phyloP scores from a whole-genome alignment of 2,797 vertebrate species.

The Trachurus trachurus region DNA sequence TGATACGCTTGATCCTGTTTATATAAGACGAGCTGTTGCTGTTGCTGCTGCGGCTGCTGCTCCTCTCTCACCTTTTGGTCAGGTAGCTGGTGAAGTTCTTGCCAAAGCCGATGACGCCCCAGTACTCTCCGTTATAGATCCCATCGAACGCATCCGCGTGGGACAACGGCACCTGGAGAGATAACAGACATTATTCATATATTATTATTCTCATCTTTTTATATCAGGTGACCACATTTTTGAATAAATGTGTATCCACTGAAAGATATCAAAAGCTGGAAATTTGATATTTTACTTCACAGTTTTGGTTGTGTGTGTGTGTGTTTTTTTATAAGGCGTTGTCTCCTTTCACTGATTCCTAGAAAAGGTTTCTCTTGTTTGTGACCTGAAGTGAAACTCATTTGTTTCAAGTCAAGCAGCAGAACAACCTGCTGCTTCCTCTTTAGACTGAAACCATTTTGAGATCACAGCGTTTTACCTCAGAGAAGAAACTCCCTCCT shows the following conservation, averaged over 20 bases:
- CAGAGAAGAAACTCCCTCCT: not conserved
- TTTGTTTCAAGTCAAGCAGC: not conserved
- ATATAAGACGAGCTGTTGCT: not conserved
- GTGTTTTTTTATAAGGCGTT: too few relatives aligned
- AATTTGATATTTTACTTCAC: too few relatives aligned
- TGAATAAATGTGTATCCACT: not conserved
- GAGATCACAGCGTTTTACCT: not conserved
- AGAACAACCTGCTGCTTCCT: not conserved
- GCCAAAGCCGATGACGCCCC: conserved; percentile 87
- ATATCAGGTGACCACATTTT: too few relatives aligned
- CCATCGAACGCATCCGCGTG: conserved; percentile 84
- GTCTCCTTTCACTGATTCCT: conserved; percentile 4
- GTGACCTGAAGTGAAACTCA: conserved; percentile 44
- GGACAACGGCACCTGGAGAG: conserved; percentile 77
- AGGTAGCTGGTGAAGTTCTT: conserved; percentile 87
- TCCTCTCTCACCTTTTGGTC: conserved; percentile 82
- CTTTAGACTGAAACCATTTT: not conserved
- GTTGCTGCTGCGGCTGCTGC: too few relatives aligned
- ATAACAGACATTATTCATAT: not conserved
- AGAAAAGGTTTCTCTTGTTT: conserved; percentile 18
- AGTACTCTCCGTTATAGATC: conserved; percentile 84
- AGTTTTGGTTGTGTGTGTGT: too few relatives aligned
- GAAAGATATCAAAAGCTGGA: not conserved
- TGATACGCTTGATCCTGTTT: not conserved
- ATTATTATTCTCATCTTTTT: not conserved